A percentile compares a stretch with the other conserved stretches of the same genome.
phyloP scores from a whole-genome alignment of 2,888 invertebrate species.

The Ophion costatus region DNA sequence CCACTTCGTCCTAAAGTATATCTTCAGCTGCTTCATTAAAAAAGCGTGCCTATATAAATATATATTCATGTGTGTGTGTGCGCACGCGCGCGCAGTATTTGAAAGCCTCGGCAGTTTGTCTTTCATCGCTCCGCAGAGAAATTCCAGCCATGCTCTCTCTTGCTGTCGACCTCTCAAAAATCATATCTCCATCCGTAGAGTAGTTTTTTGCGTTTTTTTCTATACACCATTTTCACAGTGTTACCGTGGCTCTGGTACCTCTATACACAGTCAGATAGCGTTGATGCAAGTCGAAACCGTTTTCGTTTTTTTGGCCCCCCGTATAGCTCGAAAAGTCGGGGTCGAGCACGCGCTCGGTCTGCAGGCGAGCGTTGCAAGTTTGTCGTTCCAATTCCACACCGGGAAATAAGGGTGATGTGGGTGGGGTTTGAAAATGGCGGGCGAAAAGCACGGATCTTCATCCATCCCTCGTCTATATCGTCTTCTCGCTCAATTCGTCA shows the following conservation, averaged over 20 bases:
- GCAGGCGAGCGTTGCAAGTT: conserved; percentile 44
- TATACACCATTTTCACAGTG: conserved; percentile 20
- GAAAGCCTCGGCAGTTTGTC: conserved; percentile 63
- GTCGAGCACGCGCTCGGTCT: conserved; percentile 20
- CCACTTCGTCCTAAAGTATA: conserved; percentile 9
- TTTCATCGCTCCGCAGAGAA: conserved; percentile 49
- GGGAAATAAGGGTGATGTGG: conserved; percentile 37
- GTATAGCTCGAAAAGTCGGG: conserved; percentile 8
- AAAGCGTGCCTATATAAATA: too few relatives aligned
- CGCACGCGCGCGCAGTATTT: conserved; percentile 33
- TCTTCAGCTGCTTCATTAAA: conserved; percentile 69
- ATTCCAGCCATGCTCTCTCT: conserved; percentile 14
- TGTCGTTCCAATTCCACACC: conserved; percentile 28
- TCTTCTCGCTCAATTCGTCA: conserved; percentile 62
- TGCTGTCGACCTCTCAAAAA: conserved; percentile 45
- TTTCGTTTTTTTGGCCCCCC: conserved; percentile 10
- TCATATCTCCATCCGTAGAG: conserved; percentile 22
- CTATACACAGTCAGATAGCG: conserved; percentile 7
- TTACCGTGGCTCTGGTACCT: conserved; percentile 23
- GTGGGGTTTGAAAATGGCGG: conserved; percentile 23
- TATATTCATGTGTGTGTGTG: background rate
- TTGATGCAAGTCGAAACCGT: conserved; percentile 37
- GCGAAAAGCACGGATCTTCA: conserved; percentile 25
- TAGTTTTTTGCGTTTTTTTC: conserved; percentile 41
- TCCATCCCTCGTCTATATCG: conserved; percentile 32